Evolutionary conservation across 2,888 invertebrate genomes (phyloP).

Genomic region (Hydrotaea cyrtoneurina): DNA sequence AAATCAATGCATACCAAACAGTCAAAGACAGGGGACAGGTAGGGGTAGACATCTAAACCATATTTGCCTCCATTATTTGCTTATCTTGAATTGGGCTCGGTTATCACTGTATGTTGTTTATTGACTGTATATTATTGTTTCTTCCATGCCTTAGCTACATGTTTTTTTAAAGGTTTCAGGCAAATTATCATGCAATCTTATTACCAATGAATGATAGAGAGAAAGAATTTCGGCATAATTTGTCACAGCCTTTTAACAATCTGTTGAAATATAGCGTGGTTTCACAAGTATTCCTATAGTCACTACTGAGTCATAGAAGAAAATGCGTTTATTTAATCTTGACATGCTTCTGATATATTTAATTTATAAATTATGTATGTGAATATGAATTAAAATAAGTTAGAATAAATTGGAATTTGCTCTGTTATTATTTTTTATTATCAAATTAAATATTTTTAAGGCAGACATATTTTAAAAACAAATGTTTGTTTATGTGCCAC

Average conservation of each 20-base stretch:
- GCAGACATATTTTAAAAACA: background rate
- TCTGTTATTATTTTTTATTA: background rate
- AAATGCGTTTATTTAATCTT: background rate
- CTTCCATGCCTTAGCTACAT: background rate
- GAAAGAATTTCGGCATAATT: background rate
- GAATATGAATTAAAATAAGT: background rate
- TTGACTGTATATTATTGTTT: no score
- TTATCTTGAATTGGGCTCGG: background rate
- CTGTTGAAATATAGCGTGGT: background rate
- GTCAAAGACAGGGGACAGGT: background rate
- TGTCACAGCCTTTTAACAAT: background rate
- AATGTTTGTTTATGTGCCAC: background rate
- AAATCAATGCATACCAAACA: background rate
- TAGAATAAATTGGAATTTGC: background rate
- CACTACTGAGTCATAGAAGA: background rate
- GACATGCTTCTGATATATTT: background rate
- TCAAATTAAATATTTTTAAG: background rate
- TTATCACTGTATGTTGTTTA: background rate
- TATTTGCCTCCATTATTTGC: constrained; percentile 1
- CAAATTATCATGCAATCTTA: background rate
- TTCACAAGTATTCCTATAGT: background rate
- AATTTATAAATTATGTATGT: background rate
- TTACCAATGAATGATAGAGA: background rate
- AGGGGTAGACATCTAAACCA: background rate
- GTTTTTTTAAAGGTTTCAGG: background rate